Base-by-base conservation (phyloP, 2,797 vertebrate genomes). In the Hippoglossus hippoglossus region DNA sequence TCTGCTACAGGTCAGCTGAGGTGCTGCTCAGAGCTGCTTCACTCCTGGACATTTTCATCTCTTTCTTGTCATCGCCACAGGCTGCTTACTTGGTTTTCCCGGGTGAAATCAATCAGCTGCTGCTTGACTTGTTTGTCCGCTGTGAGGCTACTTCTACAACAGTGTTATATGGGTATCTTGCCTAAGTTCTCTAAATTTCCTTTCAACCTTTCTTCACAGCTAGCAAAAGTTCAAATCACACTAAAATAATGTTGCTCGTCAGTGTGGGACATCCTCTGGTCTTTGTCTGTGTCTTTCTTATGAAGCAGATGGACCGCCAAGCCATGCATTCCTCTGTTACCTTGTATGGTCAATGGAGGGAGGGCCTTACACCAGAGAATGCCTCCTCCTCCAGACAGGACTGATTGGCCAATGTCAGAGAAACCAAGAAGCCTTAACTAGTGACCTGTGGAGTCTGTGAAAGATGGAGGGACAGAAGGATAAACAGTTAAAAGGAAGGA, bases 271-370 rank as follows among this genome's bases (percentile, higher is more conserved):
- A 56, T 54, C 59, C 46, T 79, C 64, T 73, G 51, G 34, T 76
- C 64, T 65, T 53, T 73, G 28, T 66, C 8, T 28, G 44, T 25
- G 10, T 57, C 65, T 25, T 72, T 77, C 80, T 93, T 93, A 89
- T 91, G 84, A 92, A 90, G 91, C 79, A 59, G 64, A 77, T 77
- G 66, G 77, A 81, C 83, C 81, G 65, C 66, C 68, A 78, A 87
- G 62, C 73, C 69, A 91, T 91, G 90, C 93, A 91, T 93, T 95
- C 94, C 95, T 92, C 92, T 95, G 93, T 96, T 96, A 96, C 96
- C 97, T 96, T 98, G 95, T 98, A 98, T 96, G 97, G 97, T 94
- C 68, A 73, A 21, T 91, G 89, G 89, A 92, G 94, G 95, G 89
- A 57, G 94, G 95, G 91, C 91, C 86, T 57, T 62, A 9, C 47